Evolutionary conservation across 53 echinoderm and acorn worm species (phyloP).

Genomic region (Patiria pectinifera): DNA sequence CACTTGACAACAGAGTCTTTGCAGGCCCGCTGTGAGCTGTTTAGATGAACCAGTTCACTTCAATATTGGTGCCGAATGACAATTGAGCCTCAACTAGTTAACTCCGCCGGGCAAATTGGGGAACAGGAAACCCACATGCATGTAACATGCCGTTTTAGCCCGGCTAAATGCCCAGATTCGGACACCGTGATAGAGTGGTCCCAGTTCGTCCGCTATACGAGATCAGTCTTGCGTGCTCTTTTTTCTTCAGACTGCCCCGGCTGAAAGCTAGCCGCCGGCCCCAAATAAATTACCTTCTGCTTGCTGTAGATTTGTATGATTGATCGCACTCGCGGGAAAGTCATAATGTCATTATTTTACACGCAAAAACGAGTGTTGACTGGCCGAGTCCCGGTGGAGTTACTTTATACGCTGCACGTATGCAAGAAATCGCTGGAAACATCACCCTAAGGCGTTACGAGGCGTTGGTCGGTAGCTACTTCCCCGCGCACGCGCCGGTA

Average conservation of each 20-base stretch:
- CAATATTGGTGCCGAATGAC: constrained; percentile 52
- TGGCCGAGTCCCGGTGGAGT: neutral
- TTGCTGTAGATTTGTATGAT: constrained; percentile 59
- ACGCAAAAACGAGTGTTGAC: constrained; percentile 18
- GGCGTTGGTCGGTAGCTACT: constrained; percentile 51
- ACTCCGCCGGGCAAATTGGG: constrained; percentile 47
- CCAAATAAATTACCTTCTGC: constrained; percentile 68
- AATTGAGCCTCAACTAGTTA: constrained; percentile 52
- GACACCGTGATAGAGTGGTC: constrained; percentile 57
- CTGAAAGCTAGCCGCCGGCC: constrained; percentile 58
- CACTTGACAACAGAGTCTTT: constrained; percentile 3
- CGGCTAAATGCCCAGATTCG: constrained; percentile 44
- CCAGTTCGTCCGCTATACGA: constrained; percentile 6
- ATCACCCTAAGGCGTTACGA: constrained; percentile 41
- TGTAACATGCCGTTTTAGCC: constrained; percentile 54
- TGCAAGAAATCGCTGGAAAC: constrained; percentile 53
- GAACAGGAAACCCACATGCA: constrained; percentile 46
- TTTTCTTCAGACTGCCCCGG: neutral
- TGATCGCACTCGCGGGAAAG: constrained; percentile 65
- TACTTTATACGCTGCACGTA: constrained; percentile 50
- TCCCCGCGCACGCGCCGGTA: constrained; percentile 56
- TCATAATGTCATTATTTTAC: constrained; percentile 61
- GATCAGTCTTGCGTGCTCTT: neutral
- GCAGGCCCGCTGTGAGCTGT: constrained; percentile 26
- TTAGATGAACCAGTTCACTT: constrained; percentile 67